phyloP scores from a whole-genome alignment of 2,113 vertebrate genomes.

The Chaenogobius annularis region DNA sequence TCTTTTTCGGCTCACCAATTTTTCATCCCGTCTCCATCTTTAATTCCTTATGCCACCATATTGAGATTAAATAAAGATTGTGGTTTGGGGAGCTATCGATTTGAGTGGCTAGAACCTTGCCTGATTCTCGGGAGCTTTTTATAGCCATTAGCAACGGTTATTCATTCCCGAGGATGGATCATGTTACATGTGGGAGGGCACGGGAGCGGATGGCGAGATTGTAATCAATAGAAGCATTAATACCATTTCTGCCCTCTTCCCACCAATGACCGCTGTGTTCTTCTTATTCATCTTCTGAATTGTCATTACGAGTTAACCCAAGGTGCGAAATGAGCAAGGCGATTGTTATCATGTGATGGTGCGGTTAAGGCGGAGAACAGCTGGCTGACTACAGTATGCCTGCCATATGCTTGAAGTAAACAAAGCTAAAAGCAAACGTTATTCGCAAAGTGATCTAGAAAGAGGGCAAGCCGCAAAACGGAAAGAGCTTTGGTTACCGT shows the following conservation, averaged over 20 bases:
- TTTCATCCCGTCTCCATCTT: constrained; percentile 44
- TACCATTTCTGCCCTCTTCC: constrained; percentile 38
- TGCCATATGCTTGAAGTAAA: constrained; percentile 67
- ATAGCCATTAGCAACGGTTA: constrained; percentile 73
- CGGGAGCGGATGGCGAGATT: constrained; percentile 50
- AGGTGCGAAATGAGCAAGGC: constrained; percentile 16
- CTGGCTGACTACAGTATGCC: constrained; percentile 53
- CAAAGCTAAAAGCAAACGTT: constrained; percentile 65
- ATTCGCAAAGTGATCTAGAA: constrained; percentile 48
- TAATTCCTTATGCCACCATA: constrained; percentile 67
- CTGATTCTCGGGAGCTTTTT: constrained; percentile 68
- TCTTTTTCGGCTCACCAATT: constrained; percentile 32
- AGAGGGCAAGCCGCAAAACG: constrained; percentile 35
- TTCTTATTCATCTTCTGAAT: constrained; percentile 35
- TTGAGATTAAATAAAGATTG: constrained; percentile 71
- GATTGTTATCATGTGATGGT: constrained; percentile 43
- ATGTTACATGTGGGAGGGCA: constrained; percentile 67
- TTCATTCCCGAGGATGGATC: constrained; percentile 70
- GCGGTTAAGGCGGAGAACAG: constrained; percentile 38
- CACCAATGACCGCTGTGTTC: constrained; percentile 32
- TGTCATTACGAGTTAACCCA: constrained; percentile 37
- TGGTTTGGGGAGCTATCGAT: constrained; percentile 68
- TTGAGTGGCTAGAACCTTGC: constrained; percentile 57
- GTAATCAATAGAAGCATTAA: constrained; percentile 71
- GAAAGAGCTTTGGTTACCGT: constrained; percentile 69